phyloP scores from a whole-genome alignment of 92 coral and sea anemone species.

The Epizoanthus stellaris region DNA sequence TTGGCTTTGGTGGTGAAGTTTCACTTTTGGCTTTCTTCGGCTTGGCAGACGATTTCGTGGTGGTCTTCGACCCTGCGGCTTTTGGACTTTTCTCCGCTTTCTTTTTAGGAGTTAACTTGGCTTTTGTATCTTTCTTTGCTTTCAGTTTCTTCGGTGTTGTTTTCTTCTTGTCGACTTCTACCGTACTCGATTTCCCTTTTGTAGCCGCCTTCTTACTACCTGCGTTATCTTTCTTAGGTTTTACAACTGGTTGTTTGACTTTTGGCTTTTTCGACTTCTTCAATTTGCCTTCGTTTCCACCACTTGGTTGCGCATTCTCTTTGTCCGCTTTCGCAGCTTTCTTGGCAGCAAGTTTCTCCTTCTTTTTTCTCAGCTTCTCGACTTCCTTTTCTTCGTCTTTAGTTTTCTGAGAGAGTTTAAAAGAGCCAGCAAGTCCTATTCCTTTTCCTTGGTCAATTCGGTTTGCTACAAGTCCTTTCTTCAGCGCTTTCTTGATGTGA shows the following conservation, averaged over 20 bases:
- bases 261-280: conserved; percentile 23
- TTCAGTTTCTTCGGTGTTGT: conserved; percentile 43
- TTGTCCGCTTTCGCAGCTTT: conserved; percentile 36
- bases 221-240: conserved; percentile 9
- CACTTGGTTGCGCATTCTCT: conserved; percentile 20
- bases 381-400: conserved; percentile 80
- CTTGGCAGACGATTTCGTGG: conserved; percentile 51
- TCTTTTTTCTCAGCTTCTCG: conserved; percentile 43
- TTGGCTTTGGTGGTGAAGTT: conserved; percentile 60
- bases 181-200: conserved; percentile 19
- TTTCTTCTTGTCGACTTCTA: conserved; percentile 22
- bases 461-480: conserved; percentile 67
- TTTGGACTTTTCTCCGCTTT: conserved; percentile 33
- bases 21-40: conserved; percentile 44
- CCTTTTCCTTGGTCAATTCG: conserved; percentile 86
- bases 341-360: conserved; percentile 36
- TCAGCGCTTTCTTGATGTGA: conserved; percentile 73
- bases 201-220: neutral
- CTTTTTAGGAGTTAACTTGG: conserved; percentile 21
- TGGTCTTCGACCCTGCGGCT: conserved; percentile 25
- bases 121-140: conserved; percentile 1
- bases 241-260: neutral
- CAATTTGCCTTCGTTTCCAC: neutral
- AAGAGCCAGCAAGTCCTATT: conserved; percentile 85
- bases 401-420: conserved; percentile 74